Percentiles rank a stretch among this genome's conserved stretches.
These are phyloP conservation scores for Adelges cooleyi DNA, from an alignment of 1,140 invertebrate species.

Conservation along the genomic window DNA sequence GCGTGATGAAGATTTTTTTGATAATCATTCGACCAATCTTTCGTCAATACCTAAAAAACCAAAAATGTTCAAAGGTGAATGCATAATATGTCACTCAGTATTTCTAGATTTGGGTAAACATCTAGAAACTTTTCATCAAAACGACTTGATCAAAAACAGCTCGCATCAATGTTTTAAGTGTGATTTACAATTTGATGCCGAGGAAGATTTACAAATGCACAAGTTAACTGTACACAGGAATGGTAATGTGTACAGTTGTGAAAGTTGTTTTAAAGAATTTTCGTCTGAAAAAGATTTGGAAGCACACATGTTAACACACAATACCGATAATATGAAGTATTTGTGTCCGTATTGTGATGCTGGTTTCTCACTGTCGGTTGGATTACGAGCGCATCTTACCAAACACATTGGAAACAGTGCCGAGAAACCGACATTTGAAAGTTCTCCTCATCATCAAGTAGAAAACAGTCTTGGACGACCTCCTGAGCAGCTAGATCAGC, in stretches of 20 bases:
- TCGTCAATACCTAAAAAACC: conserved; percentile 4
- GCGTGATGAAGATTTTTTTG: background rate
- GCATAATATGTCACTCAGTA: conserved; percentile 21
- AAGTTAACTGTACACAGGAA: background rate
- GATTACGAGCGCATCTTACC: background rate
- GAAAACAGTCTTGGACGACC: background rate
- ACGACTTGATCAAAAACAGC: background rate
- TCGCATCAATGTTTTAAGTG: background rate
- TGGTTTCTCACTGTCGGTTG: conserved; percentile 13
- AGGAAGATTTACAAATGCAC: background rate
- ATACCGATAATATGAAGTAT: background rate
- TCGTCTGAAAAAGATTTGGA: background rate
- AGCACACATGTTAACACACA: background rate
- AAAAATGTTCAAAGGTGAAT: conserved; percentile 17
- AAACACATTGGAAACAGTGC: background rate
- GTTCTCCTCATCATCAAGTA: background rate
- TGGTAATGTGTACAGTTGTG: background rate
- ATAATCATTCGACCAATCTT: background rate
- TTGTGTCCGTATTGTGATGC: conserved; percentile 23
- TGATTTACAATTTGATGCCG: background rate
- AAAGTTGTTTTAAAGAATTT: conserved; percentile 6
- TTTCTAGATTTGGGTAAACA: conserved; percentile 14
- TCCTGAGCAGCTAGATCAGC: background rate
- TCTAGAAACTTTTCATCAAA: conserved; percentile 1
- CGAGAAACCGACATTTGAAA: background rate